These are phyloP conservation scores for Hydrochoerus hydrochaeris DNA, from an alignment of 2,113 vertebrate species.

Conservation along the genomic window DNA sequence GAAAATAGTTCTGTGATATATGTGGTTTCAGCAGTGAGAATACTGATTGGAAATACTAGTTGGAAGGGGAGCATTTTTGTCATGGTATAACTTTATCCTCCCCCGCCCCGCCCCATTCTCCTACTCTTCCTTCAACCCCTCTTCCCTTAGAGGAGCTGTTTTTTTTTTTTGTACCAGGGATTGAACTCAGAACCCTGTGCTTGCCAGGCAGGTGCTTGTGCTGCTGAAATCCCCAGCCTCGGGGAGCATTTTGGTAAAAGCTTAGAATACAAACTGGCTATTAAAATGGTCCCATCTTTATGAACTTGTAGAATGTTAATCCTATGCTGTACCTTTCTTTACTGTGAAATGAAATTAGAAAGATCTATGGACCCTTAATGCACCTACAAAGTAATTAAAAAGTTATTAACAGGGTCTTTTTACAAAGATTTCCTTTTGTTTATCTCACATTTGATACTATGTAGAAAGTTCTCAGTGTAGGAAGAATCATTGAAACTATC, in stretches of 20 bases:
- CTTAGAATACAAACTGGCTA: background rate
- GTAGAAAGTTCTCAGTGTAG: background rate
- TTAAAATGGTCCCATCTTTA: background rate
- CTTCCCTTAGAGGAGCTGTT: background rate
- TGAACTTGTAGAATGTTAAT: background rate
- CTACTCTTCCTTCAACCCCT: background rate
- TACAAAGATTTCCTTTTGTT: background rate
- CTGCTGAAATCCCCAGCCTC: no score
- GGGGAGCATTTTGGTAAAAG: background rate
- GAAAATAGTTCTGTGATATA: background rate
- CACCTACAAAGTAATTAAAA: slow-evolving; percentile 4
- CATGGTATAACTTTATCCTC: no score
- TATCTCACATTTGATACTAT: background rate
- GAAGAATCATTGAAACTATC: background rate
- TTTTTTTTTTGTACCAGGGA: no score
- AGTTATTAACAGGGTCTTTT: background rate
- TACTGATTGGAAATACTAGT: background rate
- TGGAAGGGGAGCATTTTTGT: background rate
- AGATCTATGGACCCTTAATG: background rate
- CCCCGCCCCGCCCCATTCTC: no score
- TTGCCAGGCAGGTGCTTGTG: no score
- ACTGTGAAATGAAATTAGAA: background rate
- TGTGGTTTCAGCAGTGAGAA: background rate
- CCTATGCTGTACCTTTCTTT: slow-evolving; percentile 3
- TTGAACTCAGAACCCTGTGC: no score